These are phyloP conservation scores for human (Homo sapiens) DNA, from an alignment of 2,113 vertebrate genomes.

Conservation along the genomic window GRCh38 chr14:75977001-75977500, in stretches of 20 bases:
- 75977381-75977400: conserved; percentile 13
- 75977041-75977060: not conserved
- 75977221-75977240: not conserved
- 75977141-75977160: not conserved
- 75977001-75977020: not conserved
- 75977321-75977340: not conserved
- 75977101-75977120: not conserved
- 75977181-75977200: not conserved
- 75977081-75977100: conserved; percentile 17
- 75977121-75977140: not conserved
- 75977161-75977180: not conserved
- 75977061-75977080: not conserved
- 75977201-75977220: not conserved
- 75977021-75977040: not conserved
- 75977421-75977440: not conserved
- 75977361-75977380: not conserved
- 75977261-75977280: not conserved
- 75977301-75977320: not conserved
- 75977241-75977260: conserved; percentile 22
- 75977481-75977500: not conserved
- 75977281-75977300: not conserved
- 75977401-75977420: not conserved
- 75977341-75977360: not conserved
- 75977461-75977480: not conserved
- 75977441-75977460: not conserved